phyloP scores from a whole-genome alignment of 2,888 invertebrate genomes.

The Fissipunctia ypsillon region DNA sequence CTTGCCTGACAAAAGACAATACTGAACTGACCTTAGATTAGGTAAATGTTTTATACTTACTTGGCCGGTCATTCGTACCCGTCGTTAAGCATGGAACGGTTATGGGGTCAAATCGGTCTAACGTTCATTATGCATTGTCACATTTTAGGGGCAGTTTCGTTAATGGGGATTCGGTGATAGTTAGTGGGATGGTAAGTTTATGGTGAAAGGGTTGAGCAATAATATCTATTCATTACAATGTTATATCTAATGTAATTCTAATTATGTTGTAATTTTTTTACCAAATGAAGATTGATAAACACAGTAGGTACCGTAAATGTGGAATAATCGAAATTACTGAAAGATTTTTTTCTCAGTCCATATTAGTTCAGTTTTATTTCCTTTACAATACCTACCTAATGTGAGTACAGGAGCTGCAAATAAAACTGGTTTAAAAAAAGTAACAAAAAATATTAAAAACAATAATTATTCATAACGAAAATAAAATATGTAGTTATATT shows the following conservation, averaged over 20 bases:
- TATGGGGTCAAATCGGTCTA: conserved; percentile 75
- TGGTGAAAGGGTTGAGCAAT: conserved; percentile 28
- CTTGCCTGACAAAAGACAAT: conserved; percentile 74
- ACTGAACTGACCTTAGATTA: conserved; percentile 79
- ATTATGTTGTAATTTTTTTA: neutral
- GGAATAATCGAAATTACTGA: neutral
- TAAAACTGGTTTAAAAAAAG: neutral
- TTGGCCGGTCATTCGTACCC: conserved; percentile 80
- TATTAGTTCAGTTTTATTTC: neutral
- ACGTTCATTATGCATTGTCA: conserved; percentile 62
- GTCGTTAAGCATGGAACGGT: conserved; percentile 85
- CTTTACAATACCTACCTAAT: too few relatives aligned
- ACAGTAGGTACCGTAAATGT: neutral
- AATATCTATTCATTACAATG: neutral
- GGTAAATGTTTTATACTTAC: conserved; percentile 85
- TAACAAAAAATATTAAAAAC: too few relatives aligned
- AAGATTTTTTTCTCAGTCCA: too few relatives aligned
- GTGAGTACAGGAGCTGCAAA: neutral
- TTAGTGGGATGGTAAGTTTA: conserved; percentile 12
- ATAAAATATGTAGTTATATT: neutral
- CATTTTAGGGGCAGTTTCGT: conserved; percentile 60
- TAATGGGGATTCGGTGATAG: conserved; percentile 50
- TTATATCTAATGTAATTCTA: neutral
- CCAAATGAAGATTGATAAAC: neutral
- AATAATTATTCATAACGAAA: too few relatives aligned